A percentile compares a stretch with the other conserved stretches of the same genome.
These are phyloP conservation scores for Catotricha subobsoleta DNA, from an alignment of 2,888 invertebrate genomes.

Conservation along the genomic window DNA sequence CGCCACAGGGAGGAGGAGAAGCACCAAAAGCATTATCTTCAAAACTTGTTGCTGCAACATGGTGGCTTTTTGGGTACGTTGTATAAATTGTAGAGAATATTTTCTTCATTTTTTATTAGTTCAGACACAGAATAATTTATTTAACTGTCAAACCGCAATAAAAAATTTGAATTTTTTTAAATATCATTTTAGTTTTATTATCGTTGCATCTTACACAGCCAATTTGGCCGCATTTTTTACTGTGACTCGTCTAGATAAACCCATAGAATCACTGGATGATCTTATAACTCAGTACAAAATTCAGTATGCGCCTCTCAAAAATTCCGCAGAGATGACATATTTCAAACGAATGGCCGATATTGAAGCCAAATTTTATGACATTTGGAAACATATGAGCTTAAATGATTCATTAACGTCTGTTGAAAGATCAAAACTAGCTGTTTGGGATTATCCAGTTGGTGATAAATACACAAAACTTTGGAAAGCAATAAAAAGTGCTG, in stretches of 20 bases:
- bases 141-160: too few species aligned
- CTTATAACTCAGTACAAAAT: slow-evolving; percentile 91
- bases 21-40: slow-evolving; percentile 89
- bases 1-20: slow-evolving; percentile 88
- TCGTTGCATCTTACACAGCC: slow-evolving; percentile 96
- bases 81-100: too few species aligned
- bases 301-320: slow-evolving; percentile 80
- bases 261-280: slow-evolving; percentile 85
- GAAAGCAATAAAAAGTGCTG: slow-evolving; percentile 81
- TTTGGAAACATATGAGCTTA: slow-evolving; percentile 96
- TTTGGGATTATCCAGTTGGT: slow-evolving; percentile 98
- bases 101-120: too few species aligned
- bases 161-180: slow-evolving; percentile 2
- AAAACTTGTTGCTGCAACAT: slow-evolving; percentile 85
- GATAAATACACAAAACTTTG: slow-evolving; percentile 98
- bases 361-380: slow-evolving; percentile 89
- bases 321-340: slow-evolving; percentile 81
- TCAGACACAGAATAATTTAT: too few species aligned
- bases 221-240: slow-evolving; percentile 95
- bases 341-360: slow-evolving; percentile 93
- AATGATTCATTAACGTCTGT: slow-evolving; percentile 81
- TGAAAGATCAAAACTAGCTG: slow-evolving; percentile 83
- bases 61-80: slow-evolving; percentile 87
- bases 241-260: slow-evolving; percentile 79
- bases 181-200: slow-evolving; percentile 52